Conservation (phyloP, 2,113 vertebrate genomes). For the Piprites chloris region DNA sequence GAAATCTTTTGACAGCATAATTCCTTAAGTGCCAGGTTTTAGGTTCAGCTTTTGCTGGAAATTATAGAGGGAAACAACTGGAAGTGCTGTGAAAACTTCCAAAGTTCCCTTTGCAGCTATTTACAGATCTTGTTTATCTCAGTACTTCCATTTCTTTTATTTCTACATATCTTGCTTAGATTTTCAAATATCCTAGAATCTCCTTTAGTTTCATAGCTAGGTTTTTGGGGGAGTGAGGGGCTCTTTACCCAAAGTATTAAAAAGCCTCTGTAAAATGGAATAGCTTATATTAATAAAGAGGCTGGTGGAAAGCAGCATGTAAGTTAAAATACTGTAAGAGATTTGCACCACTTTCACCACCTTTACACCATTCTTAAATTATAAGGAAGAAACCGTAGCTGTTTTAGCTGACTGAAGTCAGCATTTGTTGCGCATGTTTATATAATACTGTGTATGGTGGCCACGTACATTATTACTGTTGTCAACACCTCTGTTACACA, state of each 20-base stretch:
- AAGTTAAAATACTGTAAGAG: not conserved
- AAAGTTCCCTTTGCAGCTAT: not conserved
- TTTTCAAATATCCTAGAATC: not conserved
- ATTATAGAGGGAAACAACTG: not conserved
- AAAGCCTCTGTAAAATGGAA: not conserved
- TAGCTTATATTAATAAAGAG: not conserved
- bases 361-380: not conserved
- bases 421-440: not conserved
- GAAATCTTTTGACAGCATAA: not conserved
- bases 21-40: not conserved
- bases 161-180: not conserved
- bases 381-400: not conserved
- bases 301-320: not conserved
- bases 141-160: not conserved
- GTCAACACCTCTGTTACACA: not conserved
- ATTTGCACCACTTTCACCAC: not conserved
- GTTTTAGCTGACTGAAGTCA: not conserved
- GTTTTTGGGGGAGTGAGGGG: not conserved
- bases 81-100: not conserved
- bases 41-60: not conserved
- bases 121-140: not conserved
- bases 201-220: not conserved
- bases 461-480: not conserved
- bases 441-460: accelerated
- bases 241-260: not conserved